Evolutionary conservation across 2,113 vertebrate species (phyloP).

Genomic region (Gobiocypris rarus): DNA sequence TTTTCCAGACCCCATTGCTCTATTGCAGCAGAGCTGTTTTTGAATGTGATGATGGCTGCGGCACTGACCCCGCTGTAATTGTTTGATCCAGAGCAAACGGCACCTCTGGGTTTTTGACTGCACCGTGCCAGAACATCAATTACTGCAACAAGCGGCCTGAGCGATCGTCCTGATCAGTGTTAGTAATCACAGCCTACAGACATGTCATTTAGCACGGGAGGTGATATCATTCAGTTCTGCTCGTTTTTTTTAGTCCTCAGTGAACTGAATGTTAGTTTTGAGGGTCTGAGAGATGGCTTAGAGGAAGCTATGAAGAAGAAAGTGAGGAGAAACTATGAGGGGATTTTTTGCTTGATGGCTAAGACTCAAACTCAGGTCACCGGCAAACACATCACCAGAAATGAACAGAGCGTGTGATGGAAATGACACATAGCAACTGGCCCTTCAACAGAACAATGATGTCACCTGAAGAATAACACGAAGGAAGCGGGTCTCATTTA

Average conservation of each 20-base stretch:
- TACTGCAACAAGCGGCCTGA: background rate
- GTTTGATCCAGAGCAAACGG: slow-evolving; percentile 38
- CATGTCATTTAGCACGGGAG: slow-evolving; percentile 3
- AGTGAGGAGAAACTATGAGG: background rate
- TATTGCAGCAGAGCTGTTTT: background rate
- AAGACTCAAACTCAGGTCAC: background rate
- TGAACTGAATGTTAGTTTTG: background rate
- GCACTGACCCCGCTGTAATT: background rate
- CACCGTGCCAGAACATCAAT: slow-evolving; percentile 6
- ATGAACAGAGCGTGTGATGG: background rate
- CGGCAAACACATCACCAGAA: slow-evolving; percentile 5
- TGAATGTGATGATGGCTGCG: slow-evolving; percentile 19
- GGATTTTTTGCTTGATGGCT: slow-evolving; percentile 15
- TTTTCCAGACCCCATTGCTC: slow-evolving; percentile 25
- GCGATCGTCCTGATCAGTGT: background rate
- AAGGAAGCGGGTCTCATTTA: background rate
- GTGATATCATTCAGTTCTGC: slow-evolving; percentile 23
- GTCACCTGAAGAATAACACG: slow-evolving; percentile 22
- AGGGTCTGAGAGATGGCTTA: background rate
- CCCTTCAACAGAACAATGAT: background rate
- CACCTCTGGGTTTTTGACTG: slow-evolving; percentile 31
- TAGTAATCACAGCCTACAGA: slow-evolving; percentile 21
- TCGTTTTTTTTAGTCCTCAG: background rate
- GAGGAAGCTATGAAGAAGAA: background rate
- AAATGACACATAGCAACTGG: slow-evolving; percentile 1